phyloP scores from a whole-genome alignment of 2,797 vertebrate genomes.

The Antennarius maculatus region DNA sequence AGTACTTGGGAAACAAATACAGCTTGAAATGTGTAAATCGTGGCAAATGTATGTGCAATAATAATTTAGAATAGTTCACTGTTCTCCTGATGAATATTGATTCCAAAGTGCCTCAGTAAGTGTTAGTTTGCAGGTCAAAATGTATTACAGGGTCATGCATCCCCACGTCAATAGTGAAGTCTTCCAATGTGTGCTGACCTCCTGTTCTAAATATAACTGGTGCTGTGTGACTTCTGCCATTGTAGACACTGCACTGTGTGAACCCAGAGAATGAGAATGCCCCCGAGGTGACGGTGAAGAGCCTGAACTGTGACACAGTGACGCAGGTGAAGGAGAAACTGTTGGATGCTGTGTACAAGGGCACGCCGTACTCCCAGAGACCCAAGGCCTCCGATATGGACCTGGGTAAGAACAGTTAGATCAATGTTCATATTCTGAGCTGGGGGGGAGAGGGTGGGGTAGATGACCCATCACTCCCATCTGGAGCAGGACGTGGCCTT shows the following conservation, averaged over 20 bases:
- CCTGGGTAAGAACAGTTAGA: constrained; percentile 85
- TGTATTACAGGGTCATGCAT: constrained; percentile 11
- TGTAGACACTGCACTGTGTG: constrained; percentile 96
- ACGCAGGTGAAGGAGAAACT: constrained; percentile 98
- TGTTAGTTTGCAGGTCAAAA: constrained; percentile 28
- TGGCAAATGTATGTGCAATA: neutral
- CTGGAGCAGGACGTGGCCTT: too few species aligned
- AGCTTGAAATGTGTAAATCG: too few species aligned
- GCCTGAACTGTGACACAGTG: constrained; percentile 97
- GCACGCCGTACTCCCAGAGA: constrained; percentile 96
- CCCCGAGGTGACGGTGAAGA: constrained; percentile 94
- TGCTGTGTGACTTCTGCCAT: constrained; percentile 23
- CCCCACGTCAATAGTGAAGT: constrained; percentile 12
- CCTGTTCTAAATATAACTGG: constrained; percentile 12
- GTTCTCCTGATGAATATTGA: constrained; percentile 14
- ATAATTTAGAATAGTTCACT: constrained; percentile 1
- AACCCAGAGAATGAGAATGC: constrained; percentile 97
- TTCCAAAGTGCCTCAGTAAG: constrained; percentile 12
- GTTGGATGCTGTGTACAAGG: constrained; percentile 96
- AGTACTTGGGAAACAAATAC: neutral
- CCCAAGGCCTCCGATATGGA: constrained; percentile 98
- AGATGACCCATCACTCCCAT: too few species aligned
- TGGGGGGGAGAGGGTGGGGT: too few species aligned
- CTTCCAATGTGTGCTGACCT: constrained; percentile 23
- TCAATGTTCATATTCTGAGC: too few species aligned